phyloP scores from a whole-genome alignment of 23 tunicate genomes.

The Oikopleura dioica region DNA sequence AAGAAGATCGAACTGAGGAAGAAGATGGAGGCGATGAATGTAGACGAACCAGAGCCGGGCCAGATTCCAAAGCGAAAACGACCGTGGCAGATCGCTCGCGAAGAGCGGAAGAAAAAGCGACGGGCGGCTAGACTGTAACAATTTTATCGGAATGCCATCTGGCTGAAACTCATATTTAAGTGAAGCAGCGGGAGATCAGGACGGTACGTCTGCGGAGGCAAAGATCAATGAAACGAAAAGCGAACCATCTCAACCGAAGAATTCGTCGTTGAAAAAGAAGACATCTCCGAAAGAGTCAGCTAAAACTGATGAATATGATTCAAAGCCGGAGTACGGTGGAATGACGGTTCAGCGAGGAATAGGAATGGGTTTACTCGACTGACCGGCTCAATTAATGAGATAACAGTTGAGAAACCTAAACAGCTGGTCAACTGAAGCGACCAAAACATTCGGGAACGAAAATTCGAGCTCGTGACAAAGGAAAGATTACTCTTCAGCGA shows the following conservation, averaged over 20 bases:
- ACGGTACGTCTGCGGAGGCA: not conserved
- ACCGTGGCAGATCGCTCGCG: conserved; percentile 2
- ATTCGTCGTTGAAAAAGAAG: too few species aligned
- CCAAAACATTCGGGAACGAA: conserved; percentile 61
- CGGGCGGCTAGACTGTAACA: conserved; percentile 10
- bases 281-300: too few species aligned
- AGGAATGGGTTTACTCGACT: too few species aligned
- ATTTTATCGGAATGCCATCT: not conserved
- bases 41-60: not conserved
- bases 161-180: not conserved
- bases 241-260: not conserved
- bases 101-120: conserved; percentile 11
- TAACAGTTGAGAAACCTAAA: too few species aligned
- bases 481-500: conserved; percentile 19
- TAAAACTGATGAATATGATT: not conserved
- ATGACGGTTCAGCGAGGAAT: not conserved
- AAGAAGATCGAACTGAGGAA: not conserved
- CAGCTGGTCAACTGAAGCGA: conserved; percentile 16
- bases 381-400: too few species aligned
- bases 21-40: too few species aligned
- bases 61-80: not conserved
- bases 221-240: not conserved
- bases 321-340: not conserved
- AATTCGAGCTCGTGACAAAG: conserved; percentile 51
- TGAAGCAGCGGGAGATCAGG: not conserved